Conservation (phyloP, 2,797 vertebrate species). For the Masticophis lateralis region DNA sequence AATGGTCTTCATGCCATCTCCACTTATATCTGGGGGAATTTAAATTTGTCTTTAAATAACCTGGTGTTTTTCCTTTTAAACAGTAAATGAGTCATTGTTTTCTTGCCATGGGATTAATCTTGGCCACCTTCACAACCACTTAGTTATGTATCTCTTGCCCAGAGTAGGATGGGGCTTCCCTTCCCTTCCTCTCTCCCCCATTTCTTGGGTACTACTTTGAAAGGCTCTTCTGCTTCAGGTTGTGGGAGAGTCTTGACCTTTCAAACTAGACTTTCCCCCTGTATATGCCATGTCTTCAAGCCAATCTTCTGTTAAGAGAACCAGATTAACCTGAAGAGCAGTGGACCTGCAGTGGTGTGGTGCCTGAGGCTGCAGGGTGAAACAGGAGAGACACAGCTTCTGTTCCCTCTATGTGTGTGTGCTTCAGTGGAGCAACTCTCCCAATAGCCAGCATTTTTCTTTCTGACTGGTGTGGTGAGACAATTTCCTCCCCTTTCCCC, state of each 20-base stretch:
- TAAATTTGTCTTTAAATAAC: background rate
- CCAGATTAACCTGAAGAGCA: background rate
- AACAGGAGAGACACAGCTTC: background rate
- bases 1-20: background rate
- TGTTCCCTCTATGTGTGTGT: background rate
- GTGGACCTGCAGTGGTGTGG: background rate
- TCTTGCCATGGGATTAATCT: background rate
- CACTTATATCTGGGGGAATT: background rate
- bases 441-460: no score
- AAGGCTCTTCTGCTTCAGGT: background rate
- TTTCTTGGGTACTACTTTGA: background rate
- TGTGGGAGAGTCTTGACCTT: background rate
- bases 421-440: background rate
- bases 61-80: background rate
- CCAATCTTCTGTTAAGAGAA: background rate
- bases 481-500: no score
- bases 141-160: background rate
- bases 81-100: background rate
- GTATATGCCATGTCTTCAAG: background rate
- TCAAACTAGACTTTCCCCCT: background rate
- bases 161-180: background rate
- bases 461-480: no score
- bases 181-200: background rate
- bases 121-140: background rate
- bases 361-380: background rate